Evolutionary conservation across 2,888 invertebrate genomes (phyloP), one percentile per base, ranked within the genome.

Genomic region (Globia sparganii): DNA sequence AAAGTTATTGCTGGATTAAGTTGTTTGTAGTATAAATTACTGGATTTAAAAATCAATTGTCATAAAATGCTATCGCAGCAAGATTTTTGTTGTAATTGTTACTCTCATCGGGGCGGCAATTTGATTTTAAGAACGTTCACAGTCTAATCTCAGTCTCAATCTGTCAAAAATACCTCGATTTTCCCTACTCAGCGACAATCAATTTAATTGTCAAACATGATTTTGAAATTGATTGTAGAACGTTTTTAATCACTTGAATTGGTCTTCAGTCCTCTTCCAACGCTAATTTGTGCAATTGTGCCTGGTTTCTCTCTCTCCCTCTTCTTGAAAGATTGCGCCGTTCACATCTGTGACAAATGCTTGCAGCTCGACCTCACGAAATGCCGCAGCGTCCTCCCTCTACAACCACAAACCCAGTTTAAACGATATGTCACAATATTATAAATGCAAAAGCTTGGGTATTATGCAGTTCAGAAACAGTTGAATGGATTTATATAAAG

Each of bases 361-460:
- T 75, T 72, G 71, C 71, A 81, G 71, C 53, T 69, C 77, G 71
- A 81, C 76, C 81, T 76, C 76, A 85, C 64, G 40, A 76, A 85
- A 76, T 76, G 77, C 85, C 77, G 72, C 82, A 85, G 68, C 82
- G 77, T 82, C 77, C 82, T 72, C 71, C 68, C 31, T 43, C 34
- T 37, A 61, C 37, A 66, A 64, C 70, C 59, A 70, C 37, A 66
- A 67, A 59, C 64, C 62, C 56, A 49, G 43, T 76, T 85, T 72
- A 68, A 85, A 68, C 82, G 67, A 82, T 70, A 75, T 81, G 84
- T 84, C 80, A 84, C 65, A 84, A 69, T 80, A 61, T 80, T 84
- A 80, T 84, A 69, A 84, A 84, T 84, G 80, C 53, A 56, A 66
- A 70, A 61, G 83, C 34, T 78, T 64, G 9, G 9, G 11, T 68